phyloP scores from a whole-genome alignment of 2,888 invertebrate genomes.

The Ichneumon xanthorius region DNA sequence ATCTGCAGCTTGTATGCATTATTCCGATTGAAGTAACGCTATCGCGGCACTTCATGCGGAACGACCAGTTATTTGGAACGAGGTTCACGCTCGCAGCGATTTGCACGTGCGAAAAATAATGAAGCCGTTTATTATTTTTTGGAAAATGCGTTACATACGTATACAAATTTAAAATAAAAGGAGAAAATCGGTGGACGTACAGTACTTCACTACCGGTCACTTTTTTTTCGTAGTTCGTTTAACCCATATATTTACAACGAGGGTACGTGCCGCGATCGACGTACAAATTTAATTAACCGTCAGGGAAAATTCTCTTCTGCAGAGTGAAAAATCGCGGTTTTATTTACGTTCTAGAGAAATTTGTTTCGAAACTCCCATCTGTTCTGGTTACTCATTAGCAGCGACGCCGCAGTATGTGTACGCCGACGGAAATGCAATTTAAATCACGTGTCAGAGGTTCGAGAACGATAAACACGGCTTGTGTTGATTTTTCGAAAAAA shows the following conservation, averaged over 20 bases:
- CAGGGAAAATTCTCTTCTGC: background rate
- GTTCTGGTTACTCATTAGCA: background rate
- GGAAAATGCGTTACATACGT: background rate
- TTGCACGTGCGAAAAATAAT: background rate
- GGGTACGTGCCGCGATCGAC: background rate
- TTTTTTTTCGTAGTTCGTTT: background rate
- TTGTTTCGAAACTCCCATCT: background rate
- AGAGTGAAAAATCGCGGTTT: background rate
- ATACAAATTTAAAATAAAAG: background rate
- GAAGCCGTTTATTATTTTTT: conserved; percentile 1
- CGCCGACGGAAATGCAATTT: conserved; percentile 29
- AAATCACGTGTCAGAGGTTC: background rate
- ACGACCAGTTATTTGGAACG: background rate
- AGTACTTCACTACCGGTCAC: background rate
- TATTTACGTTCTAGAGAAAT: background rate
- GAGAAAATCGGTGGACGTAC: background rate
- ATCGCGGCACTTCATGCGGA: background rate
- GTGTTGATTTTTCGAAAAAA: conserved; percentile 2
- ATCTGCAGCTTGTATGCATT: background rate
- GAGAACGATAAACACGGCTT: background rate
- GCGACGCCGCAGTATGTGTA: background rate
- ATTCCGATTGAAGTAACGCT: background rate
- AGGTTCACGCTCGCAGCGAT: background rate
- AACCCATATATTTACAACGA: conserved; percentile 9
- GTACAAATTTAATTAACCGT: background rate